A percentile compares a stretch with the other conserved stretches of the same genome.
phyloP scores from a whole-genome alignment of 35 echinoderm and acorn worm genomes.

The Apostichopus parvimensis region DNA sequence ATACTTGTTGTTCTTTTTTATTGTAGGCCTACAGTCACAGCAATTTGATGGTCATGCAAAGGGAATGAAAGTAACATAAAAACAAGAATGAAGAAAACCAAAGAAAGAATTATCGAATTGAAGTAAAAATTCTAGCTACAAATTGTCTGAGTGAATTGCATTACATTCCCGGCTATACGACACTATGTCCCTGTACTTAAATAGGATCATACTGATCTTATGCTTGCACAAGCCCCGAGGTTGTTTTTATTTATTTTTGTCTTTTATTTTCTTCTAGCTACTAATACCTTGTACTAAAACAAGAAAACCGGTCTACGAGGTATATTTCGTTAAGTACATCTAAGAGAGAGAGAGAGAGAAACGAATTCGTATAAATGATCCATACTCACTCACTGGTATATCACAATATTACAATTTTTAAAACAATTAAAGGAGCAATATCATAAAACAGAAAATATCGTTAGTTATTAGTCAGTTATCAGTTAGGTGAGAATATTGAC shows the following conservation, averaged over 20 bases:
- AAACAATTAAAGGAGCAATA: too few species aligned
- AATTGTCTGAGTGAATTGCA: conserved; percentile 30
- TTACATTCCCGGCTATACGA: conserved; percentile 47
- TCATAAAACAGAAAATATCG: too few species aligned
- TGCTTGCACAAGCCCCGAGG: conserved; percentile 40
- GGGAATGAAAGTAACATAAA: neutral
- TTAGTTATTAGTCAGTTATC: too few species aligned
- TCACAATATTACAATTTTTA: too few species aligned
- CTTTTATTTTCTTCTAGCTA: neutral
- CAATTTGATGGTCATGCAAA: conserved; percentile 24
- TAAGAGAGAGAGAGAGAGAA: too few species aligned
- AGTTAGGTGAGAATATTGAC: too few species aligned
- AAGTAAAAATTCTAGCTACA: conserved; percentile 23
- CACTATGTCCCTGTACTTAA: conserved; percentile 18
- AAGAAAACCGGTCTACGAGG: too few species aligned
- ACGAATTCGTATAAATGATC: too few species aligned
- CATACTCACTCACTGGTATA: too few species aligned
- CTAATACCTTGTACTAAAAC: neutral
- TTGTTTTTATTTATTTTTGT: conserved; percentile 29
- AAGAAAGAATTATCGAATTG: neutral
- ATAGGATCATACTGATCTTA: conserved; percentile 12
- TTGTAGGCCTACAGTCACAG: conserved; percentile 8
- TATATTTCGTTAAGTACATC: too few species aligned
- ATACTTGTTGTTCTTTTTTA: neutral
- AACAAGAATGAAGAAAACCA: neutral